phyloP scores from a whole-genome alignment of 30 jellyfish, hydroid and myxozoan genomes.

The Chrysaora quinquecirrha region DNA sequence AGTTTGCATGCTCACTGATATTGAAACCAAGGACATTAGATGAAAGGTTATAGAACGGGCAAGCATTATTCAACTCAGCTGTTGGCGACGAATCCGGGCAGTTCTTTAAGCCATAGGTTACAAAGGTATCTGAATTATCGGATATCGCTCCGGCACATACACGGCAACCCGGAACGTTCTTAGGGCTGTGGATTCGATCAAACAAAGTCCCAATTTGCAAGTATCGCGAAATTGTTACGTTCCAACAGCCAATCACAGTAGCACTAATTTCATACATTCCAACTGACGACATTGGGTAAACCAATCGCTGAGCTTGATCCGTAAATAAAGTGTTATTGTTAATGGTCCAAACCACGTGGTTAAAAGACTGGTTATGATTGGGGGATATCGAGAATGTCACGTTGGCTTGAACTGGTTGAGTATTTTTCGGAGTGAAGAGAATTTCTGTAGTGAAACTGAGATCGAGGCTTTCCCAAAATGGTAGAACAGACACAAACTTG shows the following conservation, averaged over 20 bases:
- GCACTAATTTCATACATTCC: neutral
- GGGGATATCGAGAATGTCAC: neutral
- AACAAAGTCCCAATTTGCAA: neutral
- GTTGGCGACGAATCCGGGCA: neutral
- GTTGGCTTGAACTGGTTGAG: neutral
- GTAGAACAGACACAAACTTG: neutral
- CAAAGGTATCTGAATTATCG: neutral
- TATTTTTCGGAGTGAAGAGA: neutral
- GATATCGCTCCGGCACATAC: neutral
- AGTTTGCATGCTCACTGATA: neutral
- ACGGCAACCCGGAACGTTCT: neutral
- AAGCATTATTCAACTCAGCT: neutral
- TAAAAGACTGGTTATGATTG: neutral
- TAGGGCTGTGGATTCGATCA: neutral
- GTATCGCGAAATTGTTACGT: neutral
- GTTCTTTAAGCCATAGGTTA: neutral
- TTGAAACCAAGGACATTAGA: neutral
- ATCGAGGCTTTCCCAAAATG: neutral
- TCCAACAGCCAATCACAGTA: constrained; percentile 1
- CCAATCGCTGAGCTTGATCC: neutral
- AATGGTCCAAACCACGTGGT: constrained; percentile 4
- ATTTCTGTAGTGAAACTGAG: neutral
- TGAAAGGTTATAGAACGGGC: neutral
- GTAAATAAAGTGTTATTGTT: neutral
- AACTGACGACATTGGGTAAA: neutral